These are phyloP conservation scores for Puma concolor DNA, from an alignment of 2,113 vertebrate species.

Conservation along the genomic window DNA sequence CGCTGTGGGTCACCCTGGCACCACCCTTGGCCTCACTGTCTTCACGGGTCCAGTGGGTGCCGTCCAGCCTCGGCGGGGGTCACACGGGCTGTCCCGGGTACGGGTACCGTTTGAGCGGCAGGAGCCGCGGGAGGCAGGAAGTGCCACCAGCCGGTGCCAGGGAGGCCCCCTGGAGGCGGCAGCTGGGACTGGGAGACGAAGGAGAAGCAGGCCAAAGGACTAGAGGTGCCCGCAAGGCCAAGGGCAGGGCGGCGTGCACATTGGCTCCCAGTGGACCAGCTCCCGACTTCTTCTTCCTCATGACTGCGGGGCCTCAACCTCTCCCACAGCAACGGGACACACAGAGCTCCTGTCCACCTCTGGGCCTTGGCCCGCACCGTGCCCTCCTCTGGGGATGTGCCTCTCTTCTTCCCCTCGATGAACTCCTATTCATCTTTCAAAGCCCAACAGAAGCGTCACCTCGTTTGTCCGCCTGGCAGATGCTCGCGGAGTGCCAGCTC, in stretches of 20 bases:
- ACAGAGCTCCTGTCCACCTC: neutral
- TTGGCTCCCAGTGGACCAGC: neutral
- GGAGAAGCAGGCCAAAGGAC: neutral
- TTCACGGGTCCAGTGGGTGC: neutral
- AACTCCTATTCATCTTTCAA: neutral
- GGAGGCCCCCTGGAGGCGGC: neutral
- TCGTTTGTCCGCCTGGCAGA: neutral
- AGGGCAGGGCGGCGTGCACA: too few relatives aligned
- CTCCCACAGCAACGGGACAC: too few relatives aligned
- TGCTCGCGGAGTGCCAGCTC: neutral
- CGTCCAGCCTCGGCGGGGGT: neutral
- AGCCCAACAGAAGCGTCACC: neutral
- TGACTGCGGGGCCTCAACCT: neutral
- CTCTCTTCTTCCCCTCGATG: neutral
- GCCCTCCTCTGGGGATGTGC: neutral
- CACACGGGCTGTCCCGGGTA: neutral
- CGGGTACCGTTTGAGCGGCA: neutral
- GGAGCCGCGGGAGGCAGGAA: neutral
- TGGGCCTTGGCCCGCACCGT: neutral
- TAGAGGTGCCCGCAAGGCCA: neutral
- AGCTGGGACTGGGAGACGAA: neutral
- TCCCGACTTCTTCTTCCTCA: neutral
- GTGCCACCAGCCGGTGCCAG: neutral
- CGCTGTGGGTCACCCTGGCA: neutral
- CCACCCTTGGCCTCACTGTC: neutral